Evolutionary conservation across 2,113 vertebrate species (phyloP).

Genomic region (Rhineura floridana): DNA sequence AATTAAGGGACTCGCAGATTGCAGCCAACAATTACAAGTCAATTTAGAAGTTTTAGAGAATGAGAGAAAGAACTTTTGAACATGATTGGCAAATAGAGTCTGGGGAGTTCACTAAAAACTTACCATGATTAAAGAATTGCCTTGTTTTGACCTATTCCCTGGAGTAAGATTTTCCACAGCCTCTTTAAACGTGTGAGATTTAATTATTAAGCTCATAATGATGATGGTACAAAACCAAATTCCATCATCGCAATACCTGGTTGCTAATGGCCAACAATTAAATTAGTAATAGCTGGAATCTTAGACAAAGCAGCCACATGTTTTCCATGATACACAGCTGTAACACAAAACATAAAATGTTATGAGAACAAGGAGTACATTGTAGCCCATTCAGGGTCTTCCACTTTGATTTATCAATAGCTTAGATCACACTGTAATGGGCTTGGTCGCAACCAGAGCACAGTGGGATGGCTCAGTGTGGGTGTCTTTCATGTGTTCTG

Average conservation of each 20-base stretch:
- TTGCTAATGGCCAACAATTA: slow-evolving; percentile 55
- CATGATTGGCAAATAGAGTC: not conserved
- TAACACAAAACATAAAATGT: slow-evolving; percentile 58
- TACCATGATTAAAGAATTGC: not conserved
- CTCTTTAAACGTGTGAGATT: slow-evolving; percentile 23
- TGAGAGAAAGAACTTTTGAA: no score
- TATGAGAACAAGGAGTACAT: slow-evolving; percentile 59
- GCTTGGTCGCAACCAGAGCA: slow-evolving; percentile 44
- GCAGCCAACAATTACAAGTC: not conserved
- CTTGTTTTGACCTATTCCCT: not conserved
- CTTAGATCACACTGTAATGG: slow-evolving; percentile 55
- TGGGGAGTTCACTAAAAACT: not conserved
- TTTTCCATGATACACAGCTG: slow-evolving; percentile 59
- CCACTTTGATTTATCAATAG: slow-evolving; percentile 63
- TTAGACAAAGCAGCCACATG: slow-evolving; percentile 39
- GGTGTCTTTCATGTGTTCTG: slow-evolving; percentile 59
- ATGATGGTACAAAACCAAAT: slow-evolving; percentile 56
- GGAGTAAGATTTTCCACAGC: slow-evolving; percentile 36
- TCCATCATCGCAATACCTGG: slow-evolving; percentile 51
- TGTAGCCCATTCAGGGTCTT: slow-evolving; percentile 52
- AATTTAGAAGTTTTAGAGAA: not conserved
- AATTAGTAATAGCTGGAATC: slow-evolving; percentile 44
- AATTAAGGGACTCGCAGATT: not conserved
- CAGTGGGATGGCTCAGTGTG: slow-evolving; percentile 44
- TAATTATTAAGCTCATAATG: slow-evolving; percentile 50